Percentiles rank a stretch among this genome's conserved stretches.
phyloP scores from a whole-genome alignment of 2,888 invertebrate genomes.

The Odontocolon sp. region DNA sequence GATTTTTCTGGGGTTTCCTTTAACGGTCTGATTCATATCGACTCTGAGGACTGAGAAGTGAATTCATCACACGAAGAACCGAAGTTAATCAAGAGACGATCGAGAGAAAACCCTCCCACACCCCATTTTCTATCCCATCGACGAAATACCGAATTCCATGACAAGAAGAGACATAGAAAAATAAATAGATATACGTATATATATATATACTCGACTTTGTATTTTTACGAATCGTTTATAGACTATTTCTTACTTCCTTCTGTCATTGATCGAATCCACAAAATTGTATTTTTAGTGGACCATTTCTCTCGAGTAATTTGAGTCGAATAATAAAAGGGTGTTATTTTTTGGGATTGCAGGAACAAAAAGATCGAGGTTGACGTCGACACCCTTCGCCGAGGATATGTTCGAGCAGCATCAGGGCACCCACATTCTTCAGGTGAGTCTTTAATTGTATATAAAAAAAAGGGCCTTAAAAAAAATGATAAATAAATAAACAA shows the following conservation, averaged over 20 bases:
- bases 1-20: slow-evolving; percentile 41
- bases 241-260: slow-evolving; percentile 78
- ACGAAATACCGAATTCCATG: slow-evolving; percentile 17
- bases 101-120: slow-evolving; percentile 35
- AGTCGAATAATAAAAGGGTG: slow-evolving; percentile 50
- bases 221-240: not conserved
- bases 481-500: too few relatives aligned
- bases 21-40: slow-evolving; percentile 61
- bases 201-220: not conserved
- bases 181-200: too few relatives aligned
- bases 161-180: slow-evolving; percentile 28
- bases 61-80: slow-evolving; percentile 61
- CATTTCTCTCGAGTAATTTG: slow-evolving; percentile 15
- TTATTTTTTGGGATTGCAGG: slow-evolving; percentile 84
- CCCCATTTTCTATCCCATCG: slow-evolving; percentile 10
- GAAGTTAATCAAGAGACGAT: slow-evolving; percentile 63
- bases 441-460: too few relatives aligned
- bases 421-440: slow-evolving; percentile 98
- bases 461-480: too few relatives aligned
- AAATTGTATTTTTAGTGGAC: slow-evolving; percentile 67
- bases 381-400: slow-evolving; percentile 89
- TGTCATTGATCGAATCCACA: slow-evolving; percentile 71
- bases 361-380: slow-evolving; percentile 88
- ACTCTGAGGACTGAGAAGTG: slow-evolving; percentile 33
- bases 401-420: slow-evolving; percentile 98